A percentile compares a stretch with the other conserved stretches of the same genome.
Conservation (phyloP, 2,888 invertebrate genomes). For the Eucera pruinosa region DNA sequence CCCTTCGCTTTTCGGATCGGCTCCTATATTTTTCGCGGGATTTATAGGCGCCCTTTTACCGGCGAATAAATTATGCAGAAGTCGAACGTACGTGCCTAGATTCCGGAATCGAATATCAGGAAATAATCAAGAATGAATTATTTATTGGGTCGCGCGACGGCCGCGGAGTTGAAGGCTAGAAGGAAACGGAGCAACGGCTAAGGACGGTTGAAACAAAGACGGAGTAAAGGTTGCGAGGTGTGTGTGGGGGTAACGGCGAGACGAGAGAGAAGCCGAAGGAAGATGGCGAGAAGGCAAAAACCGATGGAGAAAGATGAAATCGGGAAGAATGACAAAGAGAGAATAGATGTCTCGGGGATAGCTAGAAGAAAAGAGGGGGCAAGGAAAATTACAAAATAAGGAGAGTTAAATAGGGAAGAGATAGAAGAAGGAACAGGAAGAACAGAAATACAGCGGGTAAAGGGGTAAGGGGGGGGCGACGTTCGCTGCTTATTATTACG, state of each 20-base stretch:
- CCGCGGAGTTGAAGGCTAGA: not conserved
- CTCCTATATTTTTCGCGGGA: slow-evolving; percentile 44
- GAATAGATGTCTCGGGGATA: too few species aligned
- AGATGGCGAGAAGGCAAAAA: not conserved
- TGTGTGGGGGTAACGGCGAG: not conserved
- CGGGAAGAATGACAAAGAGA: not conserved
- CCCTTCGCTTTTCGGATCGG: not conserved
- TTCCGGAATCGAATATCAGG: slow-evolving; percentile 63
- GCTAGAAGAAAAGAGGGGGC: too few species aligned
- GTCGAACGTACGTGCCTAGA: slow-evolving; percentile 59
- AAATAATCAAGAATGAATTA: slow-evolving; percentile 69
- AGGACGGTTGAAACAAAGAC: not conserved
- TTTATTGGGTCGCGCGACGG: slow-evolving; percentile 58
- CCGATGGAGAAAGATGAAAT: too few species aligned
- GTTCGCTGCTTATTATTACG: slow-evolving; percentile 59
- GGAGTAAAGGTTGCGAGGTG: not conserved
- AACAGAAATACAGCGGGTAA: not conserved
- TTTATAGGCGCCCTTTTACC: slow-evolving; percentile 53
- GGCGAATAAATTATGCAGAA: slow-evolving; percentile 62
- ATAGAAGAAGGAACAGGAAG: slow-evolving; percentile 6
- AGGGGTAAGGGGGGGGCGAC: slow-evolving; percentile 6
- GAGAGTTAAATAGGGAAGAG: not conserved
- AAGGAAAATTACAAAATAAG: slow-evolving; percentile 10
- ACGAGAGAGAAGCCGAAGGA: not conserved
- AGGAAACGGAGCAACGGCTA: slow-evolving; percentile 2